Base-by-base conservation (phyloP, 2,113 vertebrate genomes). In the Gymnogyps californianus region DNA sequence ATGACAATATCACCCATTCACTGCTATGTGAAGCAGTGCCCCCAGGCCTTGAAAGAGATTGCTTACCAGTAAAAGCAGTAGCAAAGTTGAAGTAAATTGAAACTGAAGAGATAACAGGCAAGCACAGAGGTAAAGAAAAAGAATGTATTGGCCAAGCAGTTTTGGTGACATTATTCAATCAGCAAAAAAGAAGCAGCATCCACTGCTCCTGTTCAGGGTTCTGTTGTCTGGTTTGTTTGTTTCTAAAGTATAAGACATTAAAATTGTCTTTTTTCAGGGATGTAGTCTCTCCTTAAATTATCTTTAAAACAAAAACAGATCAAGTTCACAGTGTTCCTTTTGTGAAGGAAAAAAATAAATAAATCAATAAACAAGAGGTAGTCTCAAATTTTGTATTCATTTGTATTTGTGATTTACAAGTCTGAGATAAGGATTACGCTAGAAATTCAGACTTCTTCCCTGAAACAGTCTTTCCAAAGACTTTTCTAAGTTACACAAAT, bases 1-100 rank as follows among this genome's bases (percentile, higher is more conserved):
- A 89, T 55, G 76, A 95, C 90, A 97, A 20, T 89, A 80, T 91
- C 28, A 2, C 55, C 70, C 77, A 89, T 89, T 97, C 89, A 95
- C 31, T 82, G 72, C 69, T 64, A 7, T 51, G 44, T 52, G 83
- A 94, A 78, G 69, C 38, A 38, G 38, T 91, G 85, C 77, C 91
- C 86, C 24, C 38, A 47, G 32, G 78, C 80, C 81, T 82, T 59
- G 49, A 93, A 76, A 79, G 72, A 83, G 83, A 84, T 44, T 78
- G n/a, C 77, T 81, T 49, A 84, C 47, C 69, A 78, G 38, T 52
- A 91, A 81, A 71, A 89, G 67, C 85, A 82, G 44, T 6, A 89
- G 72, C 40, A 91, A 92, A 87, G 46, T 54, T 72, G 19, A 87
- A 93, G 34, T 55, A 49, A 90, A 83, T 47, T 26, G 42, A 96